phyloP scores from a whole-genome alignment of 2,113 vertebrate genomes.

The Garra rufa region DNA sequence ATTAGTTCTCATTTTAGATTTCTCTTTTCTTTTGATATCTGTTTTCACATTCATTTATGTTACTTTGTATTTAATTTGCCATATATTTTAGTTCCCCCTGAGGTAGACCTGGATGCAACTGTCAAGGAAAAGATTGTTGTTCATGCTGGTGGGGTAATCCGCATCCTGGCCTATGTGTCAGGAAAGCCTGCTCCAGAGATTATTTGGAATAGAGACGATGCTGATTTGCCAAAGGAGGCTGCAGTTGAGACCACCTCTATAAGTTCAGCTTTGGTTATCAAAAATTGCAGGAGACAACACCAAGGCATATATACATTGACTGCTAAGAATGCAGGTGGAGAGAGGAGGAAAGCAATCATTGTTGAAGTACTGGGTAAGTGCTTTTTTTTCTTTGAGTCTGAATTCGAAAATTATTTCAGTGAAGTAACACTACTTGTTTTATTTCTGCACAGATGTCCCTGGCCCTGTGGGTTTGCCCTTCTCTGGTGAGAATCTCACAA shows the following conservation, averaged over 20 bases:
- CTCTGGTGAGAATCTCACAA: slow-evolving; percentile 90
- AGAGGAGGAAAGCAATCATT: slow-evolving; percentile 92
- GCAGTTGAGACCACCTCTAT: slow-evolving; percentile 91
- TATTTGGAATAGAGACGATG: slow-evolving; percentile 88
- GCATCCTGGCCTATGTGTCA: slow-evolving; percentile 96
- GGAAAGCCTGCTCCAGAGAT: slow-evolving; percentile 93
- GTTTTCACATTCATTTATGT: neutral
- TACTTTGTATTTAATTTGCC: slow-evolving; percentile 21
- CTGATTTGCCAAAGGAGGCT: slow-evolving; percentile 88
- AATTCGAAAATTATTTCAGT: neutral
- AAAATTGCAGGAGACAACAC: slow-evolving; percentile 90
- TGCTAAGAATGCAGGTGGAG: slow-evolving; percentile 95
- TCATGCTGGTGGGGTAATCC: slow-evolving; percentile 94
- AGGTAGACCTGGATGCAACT: slow-evolving; percentile 92
- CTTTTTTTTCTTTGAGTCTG: neutral
- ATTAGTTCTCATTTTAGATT: slow-evolving; percentile 16
- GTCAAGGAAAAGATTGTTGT: slow-evolving; percentile 97
- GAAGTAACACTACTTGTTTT: neutral
- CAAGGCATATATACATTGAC: slow-evolving; percentile 94
- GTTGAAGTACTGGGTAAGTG: slow-evolving; percentile 96
- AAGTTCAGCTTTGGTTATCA: slow-evolving; percentile 95
- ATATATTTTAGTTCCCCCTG: slow-evolving; percentile 83
- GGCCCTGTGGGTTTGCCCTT: slow-evolving; percentile 93
- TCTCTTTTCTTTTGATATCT: neutral
- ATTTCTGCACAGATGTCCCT: slow-evolving; percentile 85